These are phyloP conservation scores for Lepidocyrtoides sp. DNA, from an alignment of 2,888 invertebrate genomes.

Conservation along the genomic window DNA sequence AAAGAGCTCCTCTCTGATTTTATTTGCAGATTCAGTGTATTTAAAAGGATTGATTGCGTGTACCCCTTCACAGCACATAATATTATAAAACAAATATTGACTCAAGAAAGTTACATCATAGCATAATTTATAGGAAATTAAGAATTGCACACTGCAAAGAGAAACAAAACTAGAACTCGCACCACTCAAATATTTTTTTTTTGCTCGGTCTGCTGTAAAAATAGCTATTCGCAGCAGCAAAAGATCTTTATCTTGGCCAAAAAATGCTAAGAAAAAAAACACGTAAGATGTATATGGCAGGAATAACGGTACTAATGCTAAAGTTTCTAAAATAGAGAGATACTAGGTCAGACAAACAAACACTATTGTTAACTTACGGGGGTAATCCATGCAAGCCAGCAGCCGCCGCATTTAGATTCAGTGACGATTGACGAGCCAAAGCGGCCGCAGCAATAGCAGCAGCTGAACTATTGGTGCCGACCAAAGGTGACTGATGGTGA, in stretches of 20 bases:
- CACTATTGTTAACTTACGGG: conserved; percentile 84
- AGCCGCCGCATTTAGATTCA: conserved; percentile 88
- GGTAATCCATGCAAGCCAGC: conserved; percentile 85
- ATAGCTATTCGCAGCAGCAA: conserved; percentile 2
- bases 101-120: neutral
- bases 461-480: conserved; percentile 89
- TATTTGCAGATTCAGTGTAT: neutral
- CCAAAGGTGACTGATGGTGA: conserved; percentile 86
- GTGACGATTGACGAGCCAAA: conserved; percentile 90
- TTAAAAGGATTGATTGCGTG: conserved; percentile 24
- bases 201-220: neutral
- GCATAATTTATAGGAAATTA: neutral
- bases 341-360: conserved; percentile 66
- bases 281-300: neutral
- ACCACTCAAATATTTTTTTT: conserved; percentile 9
- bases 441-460: conserved; percentile 92
- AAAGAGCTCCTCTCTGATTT: neutral
- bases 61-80: conserved; percentile 31
- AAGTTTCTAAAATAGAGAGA: conserved; percentile 58
- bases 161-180: neutral
- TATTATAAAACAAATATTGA: neutral
- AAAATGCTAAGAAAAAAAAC: conserved; percentile 12
- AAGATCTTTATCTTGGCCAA: neutral
- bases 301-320: conserved; percentile 50
- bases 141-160: conserved; percentile 6